phyloP scores from a whole-genome alignment of 2,888 invertebrate genomes.

The Elegia similella region DNA sequence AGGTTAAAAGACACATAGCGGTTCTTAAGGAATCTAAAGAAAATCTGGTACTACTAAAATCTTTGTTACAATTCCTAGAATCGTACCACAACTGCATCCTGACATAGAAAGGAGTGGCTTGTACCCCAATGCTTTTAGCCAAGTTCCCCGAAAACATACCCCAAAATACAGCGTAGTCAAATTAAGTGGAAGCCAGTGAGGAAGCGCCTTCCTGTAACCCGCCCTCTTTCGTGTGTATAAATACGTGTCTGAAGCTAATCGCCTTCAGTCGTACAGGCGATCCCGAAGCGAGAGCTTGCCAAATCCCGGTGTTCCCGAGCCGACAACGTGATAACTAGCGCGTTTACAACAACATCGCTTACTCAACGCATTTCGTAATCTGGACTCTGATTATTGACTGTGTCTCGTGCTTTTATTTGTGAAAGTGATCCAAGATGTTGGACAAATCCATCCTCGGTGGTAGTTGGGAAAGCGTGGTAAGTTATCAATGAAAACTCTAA shows the following conservation, averaged over 20 bases:
- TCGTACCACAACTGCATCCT: slow-evolving; percentile 15
- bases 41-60: neutral
- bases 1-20: too few species aligned
- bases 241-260: slow-evolving; percentile 64
- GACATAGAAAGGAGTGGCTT: slow-evolving; percentile 31
- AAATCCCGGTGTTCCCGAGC: slow-evolving; percentile 53
- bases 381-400: slow-evolving; percentile 35
- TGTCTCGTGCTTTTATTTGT: slow-evolving; percentile 41
- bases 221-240: slow-evolving; percentile 67
- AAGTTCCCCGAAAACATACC: slow-evolving; percentile 68
- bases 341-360: slow-evolving; percentile 37
- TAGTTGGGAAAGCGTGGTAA: slow-evolving; percentile 79
- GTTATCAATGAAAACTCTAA: slow-evolving; percentile 34
- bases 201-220: slow-evolving; percentile 67
- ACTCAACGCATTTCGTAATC: slow-evolving; percentile 40
- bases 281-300: slow-evolving; percentile 65
- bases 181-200: slow-evolving; percentile 62
- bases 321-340: slow-evolving; percentile 62
- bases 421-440: slow-evolving; percentile 57
- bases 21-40: too few species aligned
- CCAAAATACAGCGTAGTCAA: slow-evolving; percentile 63
- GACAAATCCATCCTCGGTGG: slow-evolving; percentile 71
- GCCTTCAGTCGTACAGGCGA: slow-evolving; percentile 74
- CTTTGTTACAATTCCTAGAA: slow-evolving; percentile 4
- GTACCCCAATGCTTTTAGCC: slow-evolving; percentile 52